A percentile compares a stretch with the other conserved stretches of the same genome.
These are phyloP conservation scores for Scortum barcoo DNA, from an alignment of 2,113 vertebrate species.

Conservation along the genomic window DNA sequence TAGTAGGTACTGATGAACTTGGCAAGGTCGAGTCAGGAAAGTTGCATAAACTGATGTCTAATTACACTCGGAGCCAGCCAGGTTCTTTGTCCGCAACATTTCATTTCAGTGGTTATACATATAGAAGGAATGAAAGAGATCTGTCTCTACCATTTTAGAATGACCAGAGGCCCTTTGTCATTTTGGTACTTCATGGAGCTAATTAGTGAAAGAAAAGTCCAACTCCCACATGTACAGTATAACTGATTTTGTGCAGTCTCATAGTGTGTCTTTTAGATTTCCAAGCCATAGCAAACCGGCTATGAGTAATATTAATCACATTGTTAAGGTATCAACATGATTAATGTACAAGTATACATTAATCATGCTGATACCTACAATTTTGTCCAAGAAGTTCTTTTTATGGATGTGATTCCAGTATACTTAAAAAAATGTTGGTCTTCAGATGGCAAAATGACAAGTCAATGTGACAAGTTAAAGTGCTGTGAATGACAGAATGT, in stretches of 20 bases:
- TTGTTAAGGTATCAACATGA: not conserved
- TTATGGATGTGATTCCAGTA: not conserved
- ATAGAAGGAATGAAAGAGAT: conserved; percentile 2
- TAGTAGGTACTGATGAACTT: conserved; percentile 59
- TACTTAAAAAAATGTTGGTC: not conserved
- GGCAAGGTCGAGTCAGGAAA: conserved; percentile 43
- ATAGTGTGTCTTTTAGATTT: not conserved
- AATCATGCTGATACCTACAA: not conserved
- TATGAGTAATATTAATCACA: not conserved
- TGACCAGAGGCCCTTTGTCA: not conserved
- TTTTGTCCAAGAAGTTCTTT: not conserved
- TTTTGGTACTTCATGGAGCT: not conserved
- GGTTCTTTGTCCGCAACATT: not conserved
- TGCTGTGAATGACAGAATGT: conserved; percentile 15
- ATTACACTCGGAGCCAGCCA: conserved; percentile 13
- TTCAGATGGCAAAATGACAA: conserved; percentile 25
- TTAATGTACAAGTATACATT: not conserved
- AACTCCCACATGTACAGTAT: not conserved
- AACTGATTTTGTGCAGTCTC: not conserved
- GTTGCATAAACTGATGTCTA: conserved; percentile 46
- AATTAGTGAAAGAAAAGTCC: not conserved
- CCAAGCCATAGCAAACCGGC: not conserved
- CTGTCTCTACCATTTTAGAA: not conserved
- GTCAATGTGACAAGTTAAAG: conserved; percentile 19
- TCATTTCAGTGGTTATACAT: not conserved